Evolutionary conservation across 2,888 invertebrate species (phyloP), one percentile per base, ranked within the genome.

Genomic region (Apoderus coryli): DNA sequence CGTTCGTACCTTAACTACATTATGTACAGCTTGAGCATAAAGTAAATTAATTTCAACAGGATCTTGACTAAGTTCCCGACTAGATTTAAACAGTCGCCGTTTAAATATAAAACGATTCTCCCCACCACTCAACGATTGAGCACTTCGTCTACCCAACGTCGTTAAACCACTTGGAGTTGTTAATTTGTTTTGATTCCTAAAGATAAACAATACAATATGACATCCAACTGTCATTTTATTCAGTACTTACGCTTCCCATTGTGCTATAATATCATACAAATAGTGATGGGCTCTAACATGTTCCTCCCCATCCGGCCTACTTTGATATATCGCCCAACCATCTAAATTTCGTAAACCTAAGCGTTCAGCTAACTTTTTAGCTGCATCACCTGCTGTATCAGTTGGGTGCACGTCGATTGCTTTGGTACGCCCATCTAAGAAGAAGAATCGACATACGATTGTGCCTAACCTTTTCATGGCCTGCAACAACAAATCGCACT

Each of bases 241-340:
- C 16, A 30, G 24, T 23, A 62, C 72, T 67, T 53, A 79, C 77
- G 79, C 72, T 63, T 93, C 92, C 93, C 93, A 93, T 9, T 82
- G 80, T 1, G 90, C 85, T 42, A 93, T 85, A 24, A 93, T 80
- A 56, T 93, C 93, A 45, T 92, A 89, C 1, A 93, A 61, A 53
- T 88, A 93, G 54, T 90, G 85, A 54, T 88, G 84, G 2, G 82
- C 81, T 27, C 86, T 69, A 12, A 93, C 85, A 48, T 90, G 89
- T 47, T 90, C 84, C 54, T 92, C 90, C 2, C 76, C 74, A 42
- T 84, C 84, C 0, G 78, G 78, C 4, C 85, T 66, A 48, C 84
- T 82, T 58, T 90, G 81, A 58, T 88, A 93, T 39, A 93, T 80
- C 1, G 92, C 89, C 93, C 93, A 93, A 31, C 93, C 93, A 41